phyloP scores from a whole-genome alignment of 2,888 invertebrate genomes.

The Dicycla oo region DNA sequence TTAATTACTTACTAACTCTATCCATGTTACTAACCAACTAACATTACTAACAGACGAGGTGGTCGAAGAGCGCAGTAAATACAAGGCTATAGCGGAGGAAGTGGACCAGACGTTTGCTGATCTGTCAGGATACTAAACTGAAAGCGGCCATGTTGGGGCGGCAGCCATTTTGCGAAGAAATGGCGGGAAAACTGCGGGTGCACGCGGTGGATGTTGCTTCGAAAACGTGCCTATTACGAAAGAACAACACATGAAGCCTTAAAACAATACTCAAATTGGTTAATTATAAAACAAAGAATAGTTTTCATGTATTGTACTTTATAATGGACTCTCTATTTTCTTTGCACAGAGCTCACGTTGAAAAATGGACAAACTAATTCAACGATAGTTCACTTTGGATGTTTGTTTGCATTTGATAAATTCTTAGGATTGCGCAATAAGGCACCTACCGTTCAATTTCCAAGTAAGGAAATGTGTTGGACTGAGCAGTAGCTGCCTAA shows the following conservation, averaged over 20 bases:
- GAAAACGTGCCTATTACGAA: conserved; percentile 55
- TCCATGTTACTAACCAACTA: conserved; percentile 71
- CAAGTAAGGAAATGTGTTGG: background rate
- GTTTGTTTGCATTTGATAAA: conserved; percentile 31
- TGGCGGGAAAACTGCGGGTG: conserved; percentile 66
- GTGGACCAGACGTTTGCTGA: conserved; percentile 99
- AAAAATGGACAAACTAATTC: conserved; percentile 25
- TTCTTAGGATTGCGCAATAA: conserved; percentile 32
- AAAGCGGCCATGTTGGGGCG: conserved; percentile 48
- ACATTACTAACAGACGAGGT: conserved; percentile 94
- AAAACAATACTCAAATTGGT: conserved; percentile 17
- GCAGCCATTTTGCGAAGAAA: conserved; percentile 73
- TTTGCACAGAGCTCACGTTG: conserved; percentile 60
- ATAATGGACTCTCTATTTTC: conserved; percentile 49
- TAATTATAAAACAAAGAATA: conserved; percentile 3
- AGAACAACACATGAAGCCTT: conserved; percentile 53
- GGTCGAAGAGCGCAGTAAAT: conserved; percentile 98
- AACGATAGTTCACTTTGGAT: conserved; percentile 20
- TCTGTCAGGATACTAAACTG: conserved; percentile 95
- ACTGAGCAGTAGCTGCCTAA: conserved; percentile 1
- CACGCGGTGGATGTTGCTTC: conserved; percentile 61
- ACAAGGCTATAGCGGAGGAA: conserved; percentile 99
- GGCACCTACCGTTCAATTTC: background rate
- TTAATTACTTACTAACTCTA: conserved; percentile 9
- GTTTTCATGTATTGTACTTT: conserved; percentile 60